Evolutionary conservation across 2,888 invertebrate species (phyloP).

Genomic region (Drosophila mercatorum): DNA sequence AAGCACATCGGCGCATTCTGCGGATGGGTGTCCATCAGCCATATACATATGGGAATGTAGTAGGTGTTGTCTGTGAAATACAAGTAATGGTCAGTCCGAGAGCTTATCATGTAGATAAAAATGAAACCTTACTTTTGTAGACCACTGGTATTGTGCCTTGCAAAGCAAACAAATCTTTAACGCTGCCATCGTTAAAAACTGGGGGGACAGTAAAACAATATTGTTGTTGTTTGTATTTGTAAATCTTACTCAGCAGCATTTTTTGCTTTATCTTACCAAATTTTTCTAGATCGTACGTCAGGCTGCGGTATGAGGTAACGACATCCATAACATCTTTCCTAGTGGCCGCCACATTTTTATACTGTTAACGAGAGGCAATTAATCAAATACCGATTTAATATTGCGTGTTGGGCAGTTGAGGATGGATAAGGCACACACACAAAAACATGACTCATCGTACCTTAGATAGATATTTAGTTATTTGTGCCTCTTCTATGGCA

Average conservation of each 20-base stretch:
- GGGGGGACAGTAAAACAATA: background rate
- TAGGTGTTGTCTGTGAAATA: constrained; percentile 88
- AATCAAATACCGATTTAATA: constrained; percentile 22
- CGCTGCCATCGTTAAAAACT: constrained; percentile 95
- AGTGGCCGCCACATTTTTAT: constrained; percentile 88
- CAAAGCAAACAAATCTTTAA: constrained; percentile 92
- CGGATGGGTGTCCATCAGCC: constrained; percentile 99
- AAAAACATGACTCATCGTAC: constrained; percentile 82
- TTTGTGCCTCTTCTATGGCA: constrained; percentile 85
- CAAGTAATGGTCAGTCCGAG: background rate
- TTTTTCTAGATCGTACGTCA: constrained; percentile 88
- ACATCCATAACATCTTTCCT: constrained; percentile 89
- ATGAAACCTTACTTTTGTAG: constrained; percentile 91
- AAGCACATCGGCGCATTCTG: constrained; percentile 97
- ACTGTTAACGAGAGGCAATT: constrained; percentile 85
- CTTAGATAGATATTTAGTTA: constrained; percentile 86
- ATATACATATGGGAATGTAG: constrained; percentile 98
- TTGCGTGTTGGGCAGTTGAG: constrained; percentile 20
- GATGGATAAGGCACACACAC: constrained; percentile 13
- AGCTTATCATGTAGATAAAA: no score
- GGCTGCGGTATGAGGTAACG: constrained; percentile 88
- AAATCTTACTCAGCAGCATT: background rate
- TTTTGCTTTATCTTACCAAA: constrained; percentile 87
- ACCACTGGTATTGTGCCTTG: constrained; percentile 96
- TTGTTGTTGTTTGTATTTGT: constrained; percentile 3